Conservation (phyloP, 2,113 vertebrate species). For the Cynocephalus volans region DNA sequence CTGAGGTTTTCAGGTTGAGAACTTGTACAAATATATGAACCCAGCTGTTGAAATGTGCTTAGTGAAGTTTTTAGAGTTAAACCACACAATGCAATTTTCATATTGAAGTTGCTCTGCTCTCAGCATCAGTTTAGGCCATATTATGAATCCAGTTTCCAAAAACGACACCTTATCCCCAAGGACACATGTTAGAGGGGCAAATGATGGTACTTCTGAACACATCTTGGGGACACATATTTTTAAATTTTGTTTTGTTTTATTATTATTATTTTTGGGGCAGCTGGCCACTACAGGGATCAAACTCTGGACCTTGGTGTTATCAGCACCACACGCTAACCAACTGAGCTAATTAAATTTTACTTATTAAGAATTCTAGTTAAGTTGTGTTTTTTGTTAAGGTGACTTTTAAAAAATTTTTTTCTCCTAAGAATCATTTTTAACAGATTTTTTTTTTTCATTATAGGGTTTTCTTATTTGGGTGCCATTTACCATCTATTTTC, state of each 20-base stretch:
- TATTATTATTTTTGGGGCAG: too few species aligned
- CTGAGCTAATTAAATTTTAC: not conserved
- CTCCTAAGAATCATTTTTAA: not conserved
- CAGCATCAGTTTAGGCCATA: not conserved
- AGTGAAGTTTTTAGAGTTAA: constrained; percentile 9
- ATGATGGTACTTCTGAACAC: not conserved
- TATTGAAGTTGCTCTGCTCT: not conserved
- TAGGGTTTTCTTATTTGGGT: not conserved
- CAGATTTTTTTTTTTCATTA: not conserved
- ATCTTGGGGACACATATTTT: not conserved
- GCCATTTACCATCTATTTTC: constrained; percentile 36
- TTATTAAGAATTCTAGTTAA: constrained; percentile 19
- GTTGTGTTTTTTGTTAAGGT: not conserved
- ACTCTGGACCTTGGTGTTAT: too few species aligned
- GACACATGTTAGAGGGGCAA: not conserved
- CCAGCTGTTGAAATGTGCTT: constrained; percentile 3
- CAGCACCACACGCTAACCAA: too few species aligned
- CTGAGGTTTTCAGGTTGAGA: constrained; percentile 5
- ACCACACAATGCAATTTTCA: not conserved
- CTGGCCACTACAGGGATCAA: too few species aligned
- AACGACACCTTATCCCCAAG: not conserved
- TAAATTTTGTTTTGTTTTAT: not conserved
- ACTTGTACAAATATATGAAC: not conserved
- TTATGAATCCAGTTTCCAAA: not conserved
- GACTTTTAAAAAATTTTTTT: not conserved